Evolutionary conservation across 92 coral and sea anemone species (phyloP).

Genomic region (Diadumene lineata): DNA sequence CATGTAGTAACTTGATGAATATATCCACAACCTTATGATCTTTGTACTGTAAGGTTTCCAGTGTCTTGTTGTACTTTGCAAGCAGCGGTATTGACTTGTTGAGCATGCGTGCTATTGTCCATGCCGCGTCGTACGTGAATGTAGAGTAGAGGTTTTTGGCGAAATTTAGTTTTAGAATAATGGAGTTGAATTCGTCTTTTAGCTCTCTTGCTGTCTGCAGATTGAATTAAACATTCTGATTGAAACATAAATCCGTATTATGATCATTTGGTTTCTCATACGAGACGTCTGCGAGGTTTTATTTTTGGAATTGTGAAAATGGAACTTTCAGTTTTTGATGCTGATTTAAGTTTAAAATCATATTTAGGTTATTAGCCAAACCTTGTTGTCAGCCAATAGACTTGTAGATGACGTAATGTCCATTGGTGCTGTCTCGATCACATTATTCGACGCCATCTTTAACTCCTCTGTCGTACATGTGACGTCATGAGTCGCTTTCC

Average conservation of each 20-base stretch:
- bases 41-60: conserved; percentile 52
- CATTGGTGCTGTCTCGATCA: conserved; percentile 63
- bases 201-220: conserved; percentile 62
- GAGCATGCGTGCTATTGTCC: conserved; percentile 78
- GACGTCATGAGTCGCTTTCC: conserved; percentile 52
- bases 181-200: conserved; percentile 39
- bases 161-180: conserved; percentile 26
- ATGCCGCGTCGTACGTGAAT: conserved; percentile 76
- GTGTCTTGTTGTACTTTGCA: conserved; percentile 53
- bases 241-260: too few relatives aligned
- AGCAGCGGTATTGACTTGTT: conserved; percentile 63
- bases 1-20: conserved; percentile 39
- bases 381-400: conserved; percentile 23
- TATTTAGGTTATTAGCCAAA: background rate
- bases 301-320: too few relatives aligned
- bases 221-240: background rate
- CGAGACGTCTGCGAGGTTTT: too few relatives aligned
- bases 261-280: too few relatives aligned
- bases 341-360: background rate
- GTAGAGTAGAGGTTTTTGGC: conserved; percentile 60
- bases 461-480: conserved; percentile 56
- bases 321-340: too few relatives aligned
- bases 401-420: conserved; percentile 17
- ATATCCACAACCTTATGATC: conserved; percentile 34
- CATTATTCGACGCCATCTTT: conserved; percentile 45